Conservation (phyloP, 35 echinoderm and acorn worm genomes). For the Apostichopus japonicus region DNA sequence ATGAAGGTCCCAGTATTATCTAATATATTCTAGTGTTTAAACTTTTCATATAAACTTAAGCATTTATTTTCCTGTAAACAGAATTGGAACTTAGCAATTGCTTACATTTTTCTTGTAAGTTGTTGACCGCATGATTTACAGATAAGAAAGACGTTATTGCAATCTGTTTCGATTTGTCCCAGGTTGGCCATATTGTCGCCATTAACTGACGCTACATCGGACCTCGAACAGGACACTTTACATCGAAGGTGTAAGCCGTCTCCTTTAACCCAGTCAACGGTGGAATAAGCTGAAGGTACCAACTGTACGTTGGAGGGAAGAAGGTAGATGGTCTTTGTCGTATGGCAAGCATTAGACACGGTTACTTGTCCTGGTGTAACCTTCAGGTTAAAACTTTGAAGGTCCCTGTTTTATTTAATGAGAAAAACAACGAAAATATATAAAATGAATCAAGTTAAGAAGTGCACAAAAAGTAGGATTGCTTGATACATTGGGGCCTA, state of each 20-base stretch:
- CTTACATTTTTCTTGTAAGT: slow-evolving; percentile 10
- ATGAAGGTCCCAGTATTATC: too few relatives aligned
- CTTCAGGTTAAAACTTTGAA: not conserved
- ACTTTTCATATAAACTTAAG: too few relatives aligned
- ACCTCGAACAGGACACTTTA: not conserved
- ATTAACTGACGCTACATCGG: not conserved
- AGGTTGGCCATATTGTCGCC: not conserved
- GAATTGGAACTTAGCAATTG: not conserved
- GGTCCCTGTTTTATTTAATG: not conserved
- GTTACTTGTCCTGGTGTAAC: slow-evolving; percentile 11
- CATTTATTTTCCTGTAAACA: too few relatives aligned
- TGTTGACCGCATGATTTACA: not conserved
- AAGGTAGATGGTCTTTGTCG: not conserved
- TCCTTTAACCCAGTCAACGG: not conserved
- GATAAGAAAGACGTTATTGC: not conserved
- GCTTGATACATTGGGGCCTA: too few relatives aligned
- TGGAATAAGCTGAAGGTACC: not conserved
- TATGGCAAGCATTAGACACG: too few relatives aligned
- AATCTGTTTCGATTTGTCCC: too few relatives aligned
- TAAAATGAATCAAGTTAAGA: too few relatives aligned
- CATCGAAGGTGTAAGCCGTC: not conserved
- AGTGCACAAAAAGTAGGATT: too few relatives aligned
- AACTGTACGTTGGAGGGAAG: not conserved
- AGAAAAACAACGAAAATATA: not conserved
- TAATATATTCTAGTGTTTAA: too few relatives aligned